phyloP scores from a whole-genome alignment of 2,797 vertebrate genomes.

The Liasis olivaceus region DNA sequence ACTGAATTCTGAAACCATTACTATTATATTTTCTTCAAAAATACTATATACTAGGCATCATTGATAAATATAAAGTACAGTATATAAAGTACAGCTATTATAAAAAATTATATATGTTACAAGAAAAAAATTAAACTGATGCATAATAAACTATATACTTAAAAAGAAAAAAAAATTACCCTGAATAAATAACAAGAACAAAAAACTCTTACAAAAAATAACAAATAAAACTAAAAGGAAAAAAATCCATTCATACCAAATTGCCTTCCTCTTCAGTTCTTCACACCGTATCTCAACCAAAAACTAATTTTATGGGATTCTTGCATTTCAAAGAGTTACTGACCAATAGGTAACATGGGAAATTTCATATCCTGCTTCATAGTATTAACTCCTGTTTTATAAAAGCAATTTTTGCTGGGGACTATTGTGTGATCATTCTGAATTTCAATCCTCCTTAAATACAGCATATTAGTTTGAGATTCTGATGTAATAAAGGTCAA shows the following conservation, averaged over 20 bases:
- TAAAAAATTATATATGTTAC: neutral
- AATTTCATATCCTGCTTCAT: neutral
- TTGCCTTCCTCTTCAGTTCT: neutral
- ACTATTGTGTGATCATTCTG: neutral
- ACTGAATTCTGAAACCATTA: neutral
- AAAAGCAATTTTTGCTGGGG: neutral
- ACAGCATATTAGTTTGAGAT: slow-evolving; percentile 44
- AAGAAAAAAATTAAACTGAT: neutral
- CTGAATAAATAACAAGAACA: neutral
- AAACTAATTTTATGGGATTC: neutral
- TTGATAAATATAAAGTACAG: too few species aligned
- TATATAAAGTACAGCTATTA: neutral
- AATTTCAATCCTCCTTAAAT: slow-evolving; percentile 46
- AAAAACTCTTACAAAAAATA: neutral
- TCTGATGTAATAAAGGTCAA: slow-evolving; percentile 64
- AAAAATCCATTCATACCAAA: neutral
- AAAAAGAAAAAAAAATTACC: neutral
- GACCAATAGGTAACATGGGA: neutral
- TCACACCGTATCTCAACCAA: neutral
- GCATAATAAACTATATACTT: neutral
- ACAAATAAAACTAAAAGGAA: neutral
- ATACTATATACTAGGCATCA: neutral
- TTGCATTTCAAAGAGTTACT: neutral
- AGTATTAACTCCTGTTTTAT: neutral
- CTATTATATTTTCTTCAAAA: neutral